A percentile compares a stretch with the other conserved stretches of the same genome.
Conservation (phyloP, 2,113 vertebrate genomes). For the Haplochromis vanheusdeni region DNA sequence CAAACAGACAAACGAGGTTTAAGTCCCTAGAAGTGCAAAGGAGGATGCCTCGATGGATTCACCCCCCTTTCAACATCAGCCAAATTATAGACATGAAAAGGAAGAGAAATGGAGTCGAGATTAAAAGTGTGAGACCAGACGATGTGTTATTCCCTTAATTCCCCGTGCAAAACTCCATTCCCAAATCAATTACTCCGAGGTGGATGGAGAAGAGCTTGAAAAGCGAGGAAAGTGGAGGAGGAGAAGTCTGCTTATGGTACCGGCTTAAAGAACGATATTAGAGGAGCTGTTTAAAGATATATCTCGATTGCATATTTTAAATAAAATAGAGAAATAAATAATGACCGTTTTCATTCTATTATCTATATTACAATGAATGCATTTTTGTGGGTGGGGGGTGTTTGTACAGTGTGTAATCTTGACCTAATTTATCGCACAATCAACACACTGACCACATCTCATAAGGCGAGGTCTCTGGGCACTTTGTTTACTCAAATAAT, state of each 20-base stretch:
- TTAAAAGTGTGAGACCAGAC: constrained; percentile 40
- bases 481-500: background rate
- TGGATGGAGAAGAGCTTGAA: constrained; percentile 10
- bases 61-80: constrained; percentile 30
- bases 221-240: constrained; percentile 1
- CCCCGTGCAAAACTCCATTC: constrained; percentile 42
- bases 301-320: background rate
- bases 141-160: constrained; percentile 39
- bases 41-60: constrained; percentile 5
- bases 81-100: constrained; percentile 54
- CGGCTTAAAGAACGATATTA: background rate
- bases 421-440: background rate
- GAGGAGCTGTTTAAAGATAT: background rate
- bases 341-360: background rate
- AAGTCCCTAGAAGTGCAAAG: constrained; percentile 4
- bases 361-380: background rate
- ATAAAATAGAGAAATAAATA: background rate
- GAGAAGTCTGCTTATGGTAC: background rate
- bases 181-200: constrained; percentile 55
- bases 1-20: background rate
- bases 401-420: background rate
- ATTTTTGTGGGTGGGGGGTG: background rate
- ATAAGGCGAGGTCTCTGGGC: background rate
- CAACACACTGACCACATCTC: background rate
- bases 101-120: constrained; percentile 32